Conservation (phyloP, 2,888 invertebrate genomes). For the Drosophila mulleri region DNA sequence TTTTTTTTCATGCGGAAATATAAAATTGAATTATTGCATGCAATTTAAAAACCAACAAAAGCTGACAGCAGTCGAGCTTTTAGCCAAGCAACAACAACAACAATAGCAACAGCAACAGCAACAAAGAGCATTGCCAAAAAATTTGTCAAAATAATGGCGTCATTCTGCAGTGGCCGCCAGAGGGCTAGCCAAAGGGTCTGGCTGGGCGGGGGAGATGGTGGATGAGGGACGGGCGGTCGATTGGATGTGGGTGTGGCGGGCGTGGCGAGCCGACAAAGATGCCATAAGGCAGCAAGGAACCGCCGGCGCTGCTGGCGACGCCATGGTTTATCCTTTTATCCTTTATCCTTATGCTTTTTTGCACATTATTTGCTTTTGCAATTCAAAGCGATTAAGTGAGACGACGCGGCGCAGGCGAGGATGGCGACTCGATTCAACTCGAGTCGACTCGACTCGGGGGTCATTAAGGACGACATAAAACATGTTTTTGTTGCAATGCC, state of each 20-base stretch:
- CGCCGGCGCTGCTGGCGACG: slow-evolving; percentile 65
- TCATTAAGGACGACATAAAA: slow-evolving; percentile 79
- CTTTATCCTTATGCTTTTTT: slow-evolving; percentile 80
- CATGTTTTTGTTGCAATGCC: slow-evolving; percentile 78
- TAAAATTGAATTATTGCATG: slow-evolving; percentile 83
- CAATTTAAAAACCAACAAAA: slow-evolving; percentile 81
- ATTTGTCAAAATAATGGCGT: slow-evolving; percentile 83
- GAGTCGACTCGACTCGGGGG: slow-evolving; percentile 65
- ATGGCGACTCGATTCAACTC: slow-evolving; percentile 37
- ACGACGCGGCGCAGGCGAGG: slow-evolving; percentile 27
- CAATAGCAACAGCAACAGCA: slow-evolving; percentile 44
- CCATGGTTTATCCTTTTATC: slow-evolving; percentile 72
- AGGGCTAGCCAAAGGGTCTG: slow-evolving; percentile 24
- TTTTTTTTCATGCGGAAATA: slow-evolving; percentile 70
- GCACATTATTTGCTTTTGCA: slow-evolving; percentile 81
- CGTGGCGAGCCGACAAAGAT: slow-evolving; percentile 69
- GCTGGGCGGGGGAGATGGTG: neutral
- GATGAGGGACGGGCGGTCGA: slow-evolving; percentile 21
- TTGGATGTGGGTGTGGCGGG: slow-evolving; percentile 28
- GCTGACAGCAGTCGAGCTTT: slow-evolving; percentile 73
- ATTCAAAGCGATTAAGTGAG: slow-evolving; percentile 81
- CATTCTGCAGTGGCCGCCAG: slow-evolving; percentile 75
- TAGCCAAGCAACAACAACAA: slow-evolving; percentile 55
- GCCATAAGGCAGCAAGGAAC: slow-evolving; percentile 68
- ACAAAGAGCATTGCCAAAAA: slow-evolving; percentile 76